Evolutionary conservation across 2,797 vertebrate species (phyloP).

Genomic region (Chelon auratus): DNA sequence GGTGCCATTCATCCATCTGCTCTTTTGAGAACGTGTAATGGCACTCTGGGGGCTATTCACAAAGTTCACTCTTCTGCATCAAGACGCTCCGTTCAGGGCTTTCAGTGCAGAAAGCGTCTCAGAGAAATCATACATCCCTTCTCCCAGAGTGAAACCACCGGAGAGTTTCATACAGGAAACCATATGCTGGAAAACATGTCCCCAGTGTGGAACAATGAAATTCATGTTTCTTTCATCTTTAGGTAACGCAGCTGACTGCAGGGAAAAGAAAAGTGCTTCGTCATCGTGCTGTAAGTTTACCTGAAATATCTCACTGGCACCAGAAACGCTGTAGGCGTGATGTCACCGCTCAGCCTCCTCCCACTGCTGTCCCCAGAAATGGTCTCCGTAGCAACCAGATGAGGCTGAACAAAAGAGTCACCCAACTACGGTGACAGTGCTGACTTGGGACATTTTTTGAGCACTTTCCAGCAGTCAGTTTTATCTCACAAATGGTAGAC

Average conservation of each 20-base stretch:
- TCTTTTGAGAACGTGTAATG: constrained; percentile 72
- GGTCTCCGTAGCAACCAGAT: constrained; percentile 79
- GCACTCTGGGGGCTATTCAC: constrained; percentile 70
- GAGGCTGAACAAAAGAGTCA: constrained; percentile 61
- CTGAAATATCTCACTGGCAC: constrained; percentile 60
- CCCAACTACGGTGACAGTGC: constrained; percentile 54
- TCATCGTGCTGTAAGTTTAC: constrained; percentile 68
- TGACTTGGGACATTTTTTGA: constrained; percentile 43
- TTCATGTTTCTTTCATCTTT: constrained; percentile 28
- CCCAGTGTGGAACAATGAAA: constrained; percentile 30
- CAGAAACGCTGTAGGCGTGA: constrained; percentile 66
- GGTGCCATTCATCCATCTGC: constrained; percentile 74
- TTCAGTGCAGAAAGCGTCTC: constrained; percentile 57
- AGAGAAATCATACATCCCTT: constrained; percentile 22
- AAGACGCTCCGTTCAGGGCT: constrained; percentile 56
- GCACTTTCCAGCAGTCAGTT: constrained; percentile 2
- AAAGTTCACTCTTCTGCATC: constrained; percentile 75
- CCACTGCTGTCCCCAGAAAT: constrained; percentile 64
- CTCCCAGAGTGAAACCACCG: constrained; percentile 14
- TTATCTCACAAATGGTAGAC: background rate
- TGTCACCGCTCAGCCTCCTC: constrained; percentile 72
- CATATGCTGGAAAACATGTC: constrained; percentile 18
- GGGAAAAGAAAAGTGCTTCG: constrained; percentile 64
- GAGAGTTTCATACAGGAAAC: background rate
- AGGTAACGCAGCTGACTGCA: constrained; percentile 36